Percentiles rank a stretch among this genome's conserved stretches.
Evolutionary conservation across 1,140 invertebrate species (phyloP).

Genomic region (Drosophila leontia): DNA sequence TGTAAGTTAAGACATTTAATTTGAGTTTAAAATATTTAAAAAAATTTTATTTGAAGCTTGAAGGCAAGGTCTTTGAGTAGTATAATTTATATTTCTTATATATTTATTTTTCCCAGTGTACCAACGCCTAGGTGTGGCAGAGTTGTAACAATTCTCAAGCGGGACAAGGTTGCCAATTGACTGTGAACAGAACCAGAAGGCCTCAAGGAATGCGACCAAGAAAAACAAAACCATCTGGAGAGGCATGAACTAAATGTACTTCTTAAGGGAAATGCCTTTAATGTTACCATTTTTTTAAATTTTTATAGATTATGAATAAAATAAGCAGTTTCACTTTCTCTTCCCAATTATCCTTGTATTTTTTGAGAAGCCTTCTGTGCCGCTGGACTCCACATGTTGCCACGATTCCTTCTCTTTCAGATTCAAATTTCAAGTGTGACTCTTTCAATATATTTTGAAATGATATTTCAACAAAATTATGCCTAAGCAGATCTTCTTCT

Average conservation of each 20-base stretch:
- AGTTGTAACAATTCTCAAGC: conserved; percentile 68
- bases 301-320: not conserved
- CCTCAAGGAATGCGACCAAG: conserved; percentile 9
- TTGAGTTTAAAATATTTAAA: fast-evolving
- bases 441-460: conserved; percentile 40
- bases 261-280: not conserved
- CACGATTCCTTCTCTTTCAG: not conserved
- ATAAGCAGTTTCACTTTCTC: not conserved
- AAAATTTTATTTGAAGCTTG: not conserved
- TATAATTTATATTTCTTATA: not conserved
- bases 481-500: conserved; percentile 36
- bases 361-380: not conserved
- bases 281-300: not conserved
- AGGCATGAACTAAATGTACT: not conserved
- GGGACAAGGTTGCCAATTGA: conserved; percentile 76
- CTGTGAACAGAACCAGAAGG: conserved; percentile 50
- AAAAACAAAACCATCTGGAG: conserved; percentile 7
- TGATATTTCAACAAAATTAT: conserved; percentile 48
- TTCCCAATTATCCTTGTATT: not conserved
- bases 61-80: not conserved
- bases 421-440: conserved; percentile 18
- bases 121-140: conserved; percentile 27
- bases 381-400: not conserved
- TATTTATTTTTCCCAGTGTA: not conserved
- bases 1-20: not conserved